Evolutionary conservation across 2,888 invertebrate species (phyloP), one percentile per base, ranked within the genome.

Genomic region (Frankliniella fusca): DNA sequence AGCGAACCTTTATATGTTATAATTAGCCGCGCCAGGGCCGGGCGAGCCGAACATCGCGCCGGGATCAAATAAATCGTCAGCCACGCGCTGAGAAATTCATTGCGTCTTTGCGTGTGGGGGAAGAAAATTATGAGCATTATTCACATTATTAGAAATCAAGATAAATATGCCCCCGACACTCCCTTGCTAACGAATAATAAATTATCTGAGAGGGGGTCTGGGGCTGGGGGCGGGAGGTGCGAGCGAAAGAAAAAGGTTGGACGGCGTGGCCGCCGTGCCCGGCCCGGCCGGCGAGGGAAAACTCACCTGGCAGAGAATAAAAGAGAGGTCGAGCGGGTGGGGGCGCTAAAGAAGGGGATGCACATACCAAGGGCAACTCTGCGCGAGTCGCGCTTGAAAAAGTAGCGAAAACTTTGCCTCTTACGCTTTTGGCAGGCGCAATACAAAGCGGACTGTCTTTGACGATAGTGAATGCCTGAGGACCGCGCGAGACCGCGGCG

Each of bases 111-210:
- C 70, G 70, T 76, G 70, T 23, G 27, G 70, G 27, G 70, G 70
- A 23, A 27, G 70, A 76, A 76, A 76, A 76, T 76, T 76, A 76
- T 76, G 70, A 76, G 70, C 70, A 76, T 76, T 76, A 76, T 76
- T 76, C 70, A 76, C 70, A 76, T 76, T 76, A 76, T 76, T 76
- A 76, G 70, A 76, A 76, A 76, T 76, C 70, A 76, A 76, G 70
- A 76, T 76, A 76, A 76, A 76, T 76, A 76, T 76, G 70, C 70
- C 70, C 70, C 70, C 70, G 70, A 76, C 70, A 76, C 70, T 76
- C 70, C 70, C 70, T 8, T 27, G 70, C 70, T 76, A 76, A 76
- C 70, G 70, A 76, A 76, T 76, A 76, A 76, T 76, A 76, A 76
- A 76, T 76, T 76, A 76, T 76, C 70, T 76, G 23, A 12, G 70